Percentiles rank a stretch among this genome's conserved stretches.
Evolutionary conservation across 1,140 invertebrate species (phyloP).

Genomic region (Calosoma granatense): DNA sequence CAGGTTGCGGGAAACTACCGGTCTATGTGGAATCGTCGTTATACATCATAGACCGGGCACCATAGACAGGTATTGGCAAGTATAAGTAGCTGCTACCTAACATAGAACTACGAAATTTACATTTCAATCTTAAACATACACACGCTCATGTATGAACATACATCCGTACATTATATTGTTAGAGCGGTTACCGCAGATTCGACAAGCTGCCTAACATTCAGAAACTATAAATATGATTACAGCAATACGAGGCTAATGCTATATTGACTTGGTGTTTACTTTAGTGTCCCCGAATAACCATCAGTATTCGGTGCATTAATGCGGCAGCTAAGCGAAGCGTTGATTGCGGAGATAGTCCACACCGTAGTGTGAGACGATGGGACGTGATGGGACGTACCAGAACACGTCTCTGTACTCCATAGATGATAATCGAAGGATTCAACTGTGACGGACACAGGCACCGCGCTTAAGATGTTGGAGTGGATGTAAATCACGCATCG

Average conservation of each 20-base stretch:
- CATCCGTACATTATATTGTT: not conserved
- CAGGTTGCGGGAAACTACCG: too few species aligned
- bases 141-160: not conserved
- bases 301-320: not conserved
- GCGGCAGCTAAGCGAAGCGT: not conserved
- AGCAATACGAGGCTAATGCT: not conserved
- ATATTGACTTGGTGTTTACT: not conserved
- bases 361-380: not conserved
- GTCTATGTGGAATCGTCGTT: too few species aligned
- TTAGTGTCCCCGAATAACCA: not conserved
- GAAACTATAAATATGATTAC: not conserved
- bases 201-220: not conserved
- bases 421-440: not conserved
- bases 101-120: too few species aligned
- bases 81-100: too few species aligned
- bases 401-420: not conserved
- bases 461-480: not conserved
- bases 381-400: not conserved
- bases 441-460: not conserved
- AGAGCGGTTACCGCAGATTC: not conserved
- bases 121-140: not conserved
- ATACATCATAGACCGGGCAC: too few species aligned
- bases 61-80: too few species aligned
- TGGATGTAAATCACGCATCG: not conserved
- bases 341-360: not conserved